Percentiles rank a stretch among this genome's conserved stretches.
phyloP scores from a whole-genome alignment of 1,140 invertebrate species.

The Euglossa dilemma region DNA sequence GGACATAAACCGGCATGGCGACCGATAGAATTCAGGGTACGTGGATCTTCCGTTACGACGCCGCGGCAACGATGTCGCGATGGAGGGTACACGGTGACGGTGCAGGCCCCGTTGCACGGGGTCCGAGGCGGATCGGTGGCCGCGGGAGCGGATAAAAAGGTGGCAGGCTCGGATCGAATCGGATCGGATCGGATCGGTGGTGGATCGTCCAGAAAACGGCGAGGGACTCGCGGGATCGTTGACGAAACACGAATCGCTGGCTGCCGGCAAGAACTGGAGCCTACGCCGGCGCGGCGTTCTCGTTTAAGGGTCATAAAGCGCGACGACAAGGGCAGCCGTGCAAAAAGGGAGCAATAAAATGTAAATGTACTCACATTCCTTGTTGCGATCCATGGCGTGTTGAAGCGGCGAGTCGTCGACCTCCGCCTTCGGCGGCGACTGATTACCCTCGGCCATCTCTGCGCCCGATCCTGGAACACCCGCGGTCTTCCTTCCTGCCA shows the following conservation, averaged over 20 bases:
- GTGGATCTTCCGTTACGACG: conserved; percentile 20
- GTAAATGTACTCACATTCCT: conserved; percentile 92
- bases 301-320: conserved; percentile 49
- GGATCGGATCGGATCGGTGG: not conserved
- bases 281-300: not conserved
- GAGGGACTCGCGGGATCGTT: not conserved
- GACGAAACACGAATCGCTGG: conserved; percentile 30
- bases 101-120: not conserved
- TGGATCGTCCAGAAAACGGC: conserved; percentile 28
- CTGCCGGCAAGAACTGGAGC: conserved; percentile 1
- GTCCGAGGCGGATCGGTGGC: not conserved
- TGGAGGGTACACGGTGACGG: not conserved
- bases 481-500: conserved; percentile 77
- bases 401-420: conserved; percentile 97
- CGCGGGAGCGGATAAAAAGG: conserved; percentile 12
- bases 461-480: conserved; percentile 76
- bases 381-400: conserved; percentile 97
- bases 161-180: not conserved
- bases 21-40: not conserved
- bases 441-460: conserved; percentile 87
- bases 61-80: not conserved
- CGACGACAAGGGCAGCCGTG: conserved; percentile 19
- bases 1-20: not conserved
- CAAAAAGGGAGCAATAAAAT: conserved; percentile 49
- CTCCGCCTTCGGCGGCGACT: conserved; percentile 93